Evolutionary conservation across 2,113 vertebrate species (phyloP), one percentile per base, ranked within the genome.

Genomic region (Phylloscopus trochiloides): DNA sequence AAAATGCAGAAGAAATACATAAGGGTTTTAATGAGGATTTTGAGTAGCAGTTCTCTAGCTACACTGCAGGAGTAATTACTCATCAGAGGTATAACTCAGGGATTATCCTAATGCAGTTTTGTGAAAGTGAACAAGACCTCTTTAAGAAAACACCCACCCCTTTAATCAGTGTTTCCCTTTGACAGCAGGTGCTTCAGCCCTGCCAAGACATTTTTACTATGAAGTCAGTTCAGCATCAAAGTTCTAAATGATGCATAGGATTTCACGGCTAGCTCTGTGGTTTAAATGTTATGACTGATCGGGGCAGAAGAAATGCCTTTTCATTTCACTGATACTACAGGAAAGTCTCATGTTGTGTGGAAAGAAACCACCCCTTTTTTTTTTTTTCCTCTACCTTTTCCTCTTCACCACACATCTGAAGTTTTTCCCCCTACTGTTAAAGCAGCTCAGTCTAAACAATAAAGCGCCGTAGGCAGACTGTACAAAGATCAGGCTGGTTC

Each of bases 161-260:
- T 94, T 94, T 96, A 96, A 95, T 96, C 87, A 86, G 80, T 88
- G 93, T 95, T 96, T 94, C 72, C 66, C 50, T 88, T 94, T 95
- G 94, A 96, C 94, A 97, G 90, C 94, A 95, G 86, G 84, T 87
- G 73, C 65, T 76, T 91, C 70, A 94, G 78, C 42, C 45, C 45
- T 93, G 87, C 92, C 96, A 97, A 92, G 76, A 92, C 92, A 74
- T 87, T 97, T 87, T 96, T 72, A 51, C 89, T 96, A 32, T 95
- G 93, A 97, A 96, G 97, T 97, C 93, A 94, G 79, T 73, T 97
- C 83, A 86, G 92, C 96, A 92, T 97, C 96, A 96, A 97, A 97
- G 96, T 90, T 79, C 70, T 98, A 96, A 98, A 96, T 97, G 96
- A 94, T 95, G 94, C 88, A 40, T 97, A 79, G 86, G 50, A 97